Evolutionary conservation across 2,888 invertebrate species (phyloP).

Genomic region (Capitulum mitella): DNA sequence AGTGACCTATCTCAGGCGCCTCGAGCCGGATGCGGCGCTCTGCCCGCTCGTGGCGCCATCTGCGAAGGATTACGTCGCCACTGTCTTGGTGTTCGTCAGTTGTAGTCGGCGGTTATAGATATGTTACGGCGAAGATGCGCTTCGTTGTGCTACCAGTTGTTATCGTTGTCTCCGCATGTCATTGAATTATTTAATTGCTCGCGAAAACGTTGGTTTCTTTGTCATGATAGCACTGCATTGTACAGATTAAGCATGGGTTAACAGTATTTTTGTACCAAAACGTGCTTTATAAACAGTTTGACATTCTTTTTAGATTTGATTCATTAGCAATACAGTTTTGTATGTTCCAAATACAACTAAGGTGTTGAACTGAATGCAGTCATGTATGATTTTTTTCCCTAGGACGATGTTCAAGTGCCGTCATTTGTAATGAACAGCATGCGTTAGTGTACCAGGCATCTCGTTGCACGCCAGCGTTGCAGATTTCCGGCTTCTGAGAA

Average conservation of each 20-base stretch:
- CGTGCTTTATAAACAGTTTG: not conserved
- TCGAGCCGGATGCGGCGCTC: no score
- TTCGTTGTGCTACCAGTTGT: not conserved
- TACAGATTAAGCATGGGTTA: not conserved
- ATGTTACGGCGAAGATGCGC: not conserved
- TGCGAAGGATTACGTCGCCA: not conserved
- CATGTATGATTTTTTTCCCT: no score
- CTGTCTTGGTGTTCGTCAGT: not conserved
- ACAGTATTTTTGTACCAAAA: constrained; percentile 19
- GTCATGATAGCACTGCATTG: no score
- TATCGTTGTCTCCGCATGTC: not conserved
- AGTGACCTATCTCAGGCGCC: no score
- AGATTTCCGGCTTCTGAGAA: no score
- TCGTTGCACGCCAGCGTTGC: no score
- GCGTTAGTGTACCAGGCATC: no score
- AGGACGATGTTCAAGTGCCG: no score
- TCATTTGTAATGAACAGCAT: no score
- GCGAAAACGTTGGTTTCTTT: not conserved
- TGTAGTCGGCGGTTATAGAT: not conserved
- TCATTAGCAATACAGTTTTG: not conserved
- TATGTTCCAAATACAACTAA: not conserved
- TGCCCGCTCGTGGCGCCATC: not conserved
- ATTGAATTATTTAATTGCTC: not conserved
- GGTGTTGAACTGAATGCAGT: no score
- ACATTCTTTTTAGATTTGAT: not conserved